These are phyloP conservation scores for Lagodon rhomboides DNA, from an alignment of 2,797 vertebrate genomes.

Conservation along the genomic window DNA sequence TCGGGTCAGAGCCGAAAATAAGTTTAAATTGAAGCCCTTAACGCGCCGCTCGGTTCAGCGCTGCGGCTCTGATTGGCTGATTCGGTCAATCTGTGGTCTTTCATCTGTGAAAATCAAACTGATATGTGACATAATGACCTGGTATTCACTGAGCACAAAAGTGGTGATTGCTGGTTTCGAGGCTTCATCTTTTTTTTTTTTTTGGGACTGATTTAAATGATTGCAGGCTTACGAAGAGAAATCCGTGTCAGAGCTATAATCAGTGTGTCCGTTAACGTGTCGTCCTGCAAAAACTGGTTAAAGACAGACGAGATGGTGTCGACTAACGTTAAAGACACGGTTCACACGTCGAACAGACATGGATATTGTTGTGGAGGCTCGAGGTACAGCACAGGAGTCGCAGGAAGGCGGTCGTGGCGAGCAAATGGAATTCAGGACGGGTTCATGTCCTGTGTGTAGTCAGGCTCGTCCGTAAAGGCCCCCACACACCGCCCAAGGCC, in stretches of 20 bases:
- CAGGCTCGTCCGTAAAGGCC: too few relatives aligned
- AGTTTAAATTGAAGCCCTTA: conserved; percentile 10
- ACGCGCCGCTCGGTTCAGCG: background rate
- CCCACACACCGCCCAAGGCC: too few relatives aligned
- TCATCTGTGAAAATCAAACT: conserved; percentile 26
- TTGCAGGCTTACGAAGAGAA: background rate
- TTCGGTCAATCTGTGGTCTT: conserved; percentile 2
- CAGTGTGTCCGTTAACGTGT: background rate
- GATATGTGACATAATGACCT: conserved; percentile 37
- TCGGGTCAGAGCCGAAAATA: conserved; percentile 2
- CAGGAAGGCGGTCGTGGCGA: too few relatives aligned
- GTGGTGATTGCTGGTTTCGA: conserved; percentile 30
- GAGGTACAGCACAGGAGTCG: too few relatives aligned
- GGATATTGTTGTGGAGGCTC: background rate
- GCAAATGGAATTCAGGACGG: too few relatives aligned
- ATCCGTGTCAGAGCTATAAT: background rate
- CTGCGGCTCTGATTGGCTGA: conserved; percentile 22
- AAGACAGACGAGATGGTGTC: background rate
- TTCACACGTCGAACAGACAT: background rate
- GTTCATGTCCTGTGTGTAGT: too few relatives aligned
- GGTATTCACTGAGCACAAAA: conserved; percentile 38
- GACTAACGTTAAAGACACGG: background rate
- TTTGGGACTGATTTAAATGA: conserved; percentile 38
- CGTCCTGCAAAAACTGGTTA: background rate
- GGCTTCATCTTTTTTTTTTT: conserved; percentile 3